A percentile compares a stretch with the other conserved stretches of the same genome.
phyloP scores from a whole-genome alignment of 2,113 vertebrate genomes.

The Hemichromis elongatus region DNA sequence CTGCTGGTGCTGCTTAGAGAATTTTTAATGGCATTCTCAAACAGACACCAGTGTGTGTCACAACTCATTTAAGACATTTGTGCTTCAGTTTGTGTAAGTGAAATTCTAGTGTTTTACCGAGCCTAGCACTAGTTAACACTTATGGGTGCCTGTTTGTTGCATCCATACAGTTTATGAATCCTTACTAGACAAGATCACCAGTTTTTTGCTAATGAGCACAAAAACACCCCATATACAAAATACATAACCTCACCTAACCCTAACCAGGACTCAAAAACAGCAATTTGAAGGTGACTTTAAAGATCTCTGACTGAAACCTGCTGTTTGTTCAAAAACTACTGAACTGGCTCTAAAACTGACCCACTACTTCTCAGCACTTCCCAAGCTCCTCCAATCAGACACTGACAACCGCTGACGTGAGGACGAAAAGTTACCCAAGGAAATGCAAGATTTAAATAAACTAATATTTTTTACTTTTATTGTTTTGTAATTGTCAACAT shows the following conservation, averaged over 20 bases:
- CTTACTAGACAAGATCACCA: not conserved
- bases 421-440: not conserved
- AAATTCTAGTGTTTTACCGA: not conserved
- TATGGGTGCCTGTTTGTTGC: not conserved
- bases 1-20: not conserved
- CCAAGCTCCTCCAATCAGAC: not conserved
- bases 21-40: not conserved
- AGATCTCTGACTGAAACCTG: not conserved
- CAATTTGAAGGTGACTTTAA: not conserved
- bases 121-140: not conserved
- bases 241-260: not conserved
- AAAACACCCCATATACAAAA: fast-evolving
- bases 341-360: not conserved
- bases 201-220: not conserved
- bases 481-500: not conserved
- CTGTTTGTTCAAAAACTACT: not conserved
- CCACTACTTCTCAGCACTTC: not conserved
- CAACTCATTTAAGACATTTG: not conserved
- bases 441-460: not conserved
- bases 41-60: not conserved
- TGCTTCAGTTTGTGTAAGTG: fast-evolving
- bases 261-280: not conserved
- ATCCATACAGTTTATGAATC: not conserved
- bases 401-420: not conserved
- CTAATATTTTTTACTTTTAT: not conserved